These are phyloP conservation scores for Allophyes oxyacanthae DNA, from an alignment of 2,888 invertebrate species.

Conservation along the genomic window DNA sequence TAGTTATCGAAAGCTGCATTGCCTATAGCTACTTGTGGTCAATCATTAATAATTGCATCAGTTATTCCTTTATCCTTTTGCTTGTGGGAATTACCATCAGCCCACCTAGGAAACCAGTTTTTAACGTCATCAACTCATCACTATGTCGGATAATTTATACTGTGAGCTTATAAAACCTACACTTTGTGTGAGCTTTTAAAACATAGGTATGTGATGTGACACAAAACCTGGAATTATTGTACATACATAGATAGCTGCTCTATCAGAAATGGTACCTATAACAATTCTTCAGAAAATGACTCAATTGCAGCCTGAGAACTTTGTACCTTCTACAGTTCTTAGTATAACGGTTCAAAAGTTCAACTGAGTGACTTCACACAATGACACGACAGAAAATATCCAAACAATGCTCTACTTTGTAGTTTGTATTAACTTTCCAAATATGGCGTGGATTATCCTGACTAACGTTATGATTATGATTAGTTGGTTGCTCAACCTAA, in stretches of 20 bases:
- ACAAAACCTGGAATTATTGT: too few species aligned
- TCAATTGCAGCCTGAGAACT: constrained; percentile 37
- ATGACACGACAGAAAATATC: constrained; percentile 38
- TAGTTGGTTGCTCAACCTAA: constrained; percentile 5
- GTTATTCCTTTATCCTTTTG: too few species aligned
- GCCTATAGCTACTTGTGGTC: too few species aligned
- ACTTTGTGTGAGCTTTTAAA: too few species aligned
- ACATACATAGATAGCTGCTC: too few species aligned
- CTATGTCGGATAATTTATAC: too few species aligned
- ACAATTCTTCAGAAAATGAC: constrained; percentile 35
- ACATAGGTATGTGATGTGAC: too few species aligned
- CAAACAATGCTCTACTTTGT: constrained; percentile 29
- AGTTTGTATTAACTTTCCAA: constrained; percentile 31
- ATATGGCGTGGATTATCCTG: constrained; percentile 34
- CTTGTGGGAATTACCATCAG: too few species aligned
- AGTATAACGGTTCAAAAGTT: constrained; percentile 44
- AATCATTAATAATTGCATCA: too few species aligned
- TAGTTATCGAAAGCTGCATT: not conserved
- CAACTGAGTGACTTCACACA: constrained; percentile 40
- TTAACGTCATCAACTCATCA: too few species aligned
- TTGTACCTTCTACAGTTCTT: constrained; percentile 19
- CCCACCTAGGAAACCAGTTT: too few species aligned
- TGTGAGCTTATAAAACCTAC: too few species aligned
- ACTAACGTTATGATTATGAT: constrained; percentile 11
- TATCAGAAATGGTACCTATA: constrained; percentile 8